Evolutionary conservation across 2,113 vertebrate species (phyloP).

Genomic region (Nannospalax galili): DNA sequence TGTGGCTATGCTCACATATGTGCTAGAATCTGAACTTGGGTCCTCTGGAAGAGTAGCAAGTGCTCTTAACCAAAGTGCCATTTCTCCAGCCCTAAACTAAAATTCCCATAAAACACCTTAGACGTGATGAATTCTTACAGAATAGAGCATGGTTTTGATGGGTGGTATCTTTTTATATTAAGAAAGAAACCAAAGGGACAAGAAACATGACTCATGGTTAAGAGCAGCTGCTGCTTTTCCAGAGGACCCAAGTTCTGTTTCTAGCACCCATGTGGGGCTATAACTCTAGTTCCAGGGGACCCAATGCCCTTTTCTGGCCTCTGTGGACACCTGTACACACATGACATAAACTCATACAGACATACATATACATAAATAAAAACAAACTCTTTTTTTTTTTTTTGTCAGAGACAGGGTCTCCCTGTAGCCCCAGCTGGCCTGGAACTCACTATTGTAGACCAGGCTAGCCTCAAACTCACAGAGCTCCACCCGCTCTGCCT

Average conservation of each 20-base stretch:
- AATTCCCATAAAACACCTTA: conserved; percentile 21
- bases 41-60: not conserved
- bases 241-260: not conserved
- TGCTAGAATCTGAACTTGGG: not conserved
- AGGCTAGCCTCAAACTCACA: too few relatives aligned
- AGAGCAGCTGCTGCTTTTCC: not conserved
- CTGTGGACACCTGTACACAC: not conserved
- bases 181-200: not conserved
- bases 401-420: not conserved
- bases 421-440: too few relatives aligned
- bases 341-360: not conserved
- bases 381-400: too few relatives aligned
- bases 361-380: not conserved
- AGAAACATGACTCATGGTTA: not conserved
- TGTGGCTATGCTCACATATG: not conserved
- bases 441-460: too few relatives aligned
- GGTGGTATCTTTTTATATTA: not conserved
- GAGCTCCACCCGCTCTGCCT: too few relatives aligned
- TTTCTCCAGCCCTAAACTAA: not conserved
- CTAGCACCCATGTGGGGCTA: not conserved
- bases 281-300: not conserved
- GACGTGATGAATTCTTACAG: not conserved
- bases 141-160: not conserved
- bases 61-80: not conserved
- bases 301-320: not conserved